Conservation (phyloP, 2,113 vertebrate genomes). For the Cyprinodon tularosa region DNA sequence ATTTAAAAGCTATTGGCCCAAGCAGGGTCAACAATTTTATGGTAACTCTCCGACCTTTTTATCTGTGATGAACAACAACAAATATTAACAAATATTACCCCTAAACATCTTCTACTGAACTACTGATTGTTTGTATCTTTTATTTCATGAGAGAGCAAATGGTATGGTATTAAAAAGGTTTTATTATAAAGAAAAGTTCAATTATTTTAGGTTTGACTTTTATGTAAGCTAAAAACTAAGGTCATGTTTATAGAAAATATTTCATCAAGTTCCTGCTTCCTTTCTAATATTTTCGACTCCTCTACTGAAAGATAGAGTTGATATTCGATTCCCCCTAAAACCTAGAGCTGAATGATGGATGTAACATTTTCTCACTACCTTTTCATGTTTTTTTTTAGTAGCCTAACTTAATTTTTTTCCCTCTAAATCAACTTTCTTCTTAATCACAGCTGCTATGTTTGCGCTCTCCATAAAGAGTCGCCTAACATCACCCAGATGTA, state of each 20-base stretch:
- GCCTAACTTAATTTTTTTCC: constrained; percentile 43
- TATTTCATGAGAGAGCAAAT: background rate
- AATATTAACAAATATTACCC: background rate
- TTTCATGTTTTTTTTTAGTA: constrained; percentile 35
- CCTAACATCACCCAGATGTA: constrained; percentile 40
- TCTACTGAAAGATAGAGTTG: background rate
- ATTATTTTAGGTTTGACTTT: background rate
- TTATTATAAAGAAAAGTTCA: background rate
- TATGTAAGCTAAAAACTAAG: background rate
- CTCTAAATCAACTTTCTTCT: constrained; percentile 31
- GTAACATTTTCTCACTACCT: constrained; percentile 32
- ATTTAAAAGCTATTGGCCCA: background rate
- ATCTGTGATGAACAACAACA: background rate
- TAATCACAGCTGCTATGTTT: background rate
- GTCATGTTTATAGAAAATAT: background rate
- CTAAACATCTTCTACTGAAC: background rate
- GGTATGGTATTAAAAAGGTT: background rate
- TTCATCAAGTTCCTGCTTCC: background rate
- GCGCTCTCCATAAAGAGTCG: constrained; percentile 46
- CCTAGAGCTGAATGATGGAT: constrained; percentile 39
- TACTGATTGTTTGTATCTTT: background rate
- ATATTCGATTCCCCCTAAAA: constrained; percentile 16
- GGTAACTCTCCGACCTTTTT: background rate
- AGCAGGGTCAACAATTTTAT: background rate
- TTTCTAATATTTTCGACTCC: constrained; percentile 20